A percentile compares a stretch with the other conserved stretches of the same genome.
phyloP scores from a whole-genome alignment of 2,888 invertebrate species.

The Apoderus coryli region DNA sequence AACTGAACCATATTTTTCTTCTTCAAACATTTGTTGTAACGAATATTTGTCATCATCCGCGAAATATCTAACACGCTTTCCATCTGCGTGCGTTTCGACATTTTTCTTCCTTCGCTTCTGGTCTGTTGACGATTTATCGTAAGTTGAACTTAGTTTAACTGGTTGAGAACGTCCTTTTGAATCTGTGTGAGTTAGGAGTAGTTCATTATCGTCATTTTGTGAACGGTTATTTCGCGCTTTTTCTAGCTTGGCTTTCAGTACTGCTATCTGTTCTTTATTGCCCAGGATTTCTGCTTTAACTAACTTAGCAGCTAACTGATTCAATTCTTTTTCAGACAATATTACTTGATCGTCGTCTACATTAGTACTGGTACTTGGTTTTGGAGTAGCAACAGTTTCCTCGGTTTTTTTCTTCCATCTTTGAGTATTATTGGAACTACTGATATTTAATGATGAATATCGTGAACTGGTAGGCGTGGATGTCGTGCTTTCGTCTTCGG shows the following conservation, averaged over 20 bases:
- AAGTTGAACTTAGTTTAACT: conserved; percentile 32
- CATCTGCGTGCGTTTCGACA: conserved; percentile 55
- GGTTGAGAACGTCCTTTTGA: conserved; percentile 54
- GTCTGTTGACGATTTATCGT: conserved; percentile 32
- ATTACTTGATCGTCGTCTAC: conserved; percentile 14
- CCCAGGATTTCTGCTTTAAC: conserved; percentile 92
- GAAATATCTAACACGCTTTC: conserved; percentile 68
- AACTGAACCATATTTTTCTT: conserved; percentile 65
- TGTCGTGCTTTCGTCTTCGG: conserved; percentile 27
- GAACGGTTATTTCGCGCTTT: conserved; percentile 40
- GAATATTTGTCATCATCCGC: conserved; percentile 81
- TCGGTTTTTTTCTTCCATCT: conserved; percentile 17
- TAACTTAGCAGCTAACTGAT: conserved; percentile 77
- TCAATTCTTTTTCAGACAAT: conserved; percentile 71
- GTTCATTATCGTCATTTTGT: conserved; percentile 25
- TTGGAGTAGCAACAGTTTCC: not conserved
- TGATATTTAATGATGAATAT: no score
- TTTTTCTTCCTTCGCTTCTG: conserved; percentile 38
- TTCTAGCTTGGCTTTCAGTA: conserved; percentile 63
- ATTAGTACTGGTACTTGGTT: not conserved
- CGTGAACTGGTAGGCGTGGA: not conserved
- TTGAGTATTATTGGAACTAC: conserved; percentile 6
- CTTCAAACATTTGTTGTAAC: conserved; percentile 70
- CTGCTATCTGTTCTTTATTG: conserved; percentile 48
- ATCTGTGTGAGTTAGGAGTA: conserved; percentile 56